Percentiles rank a stretch among this genome's conserved stretches.
Evolutionary conservation across 2,888 invertebrate species (phyloP).

Genomic region (Agrotis clavis): DNA sequence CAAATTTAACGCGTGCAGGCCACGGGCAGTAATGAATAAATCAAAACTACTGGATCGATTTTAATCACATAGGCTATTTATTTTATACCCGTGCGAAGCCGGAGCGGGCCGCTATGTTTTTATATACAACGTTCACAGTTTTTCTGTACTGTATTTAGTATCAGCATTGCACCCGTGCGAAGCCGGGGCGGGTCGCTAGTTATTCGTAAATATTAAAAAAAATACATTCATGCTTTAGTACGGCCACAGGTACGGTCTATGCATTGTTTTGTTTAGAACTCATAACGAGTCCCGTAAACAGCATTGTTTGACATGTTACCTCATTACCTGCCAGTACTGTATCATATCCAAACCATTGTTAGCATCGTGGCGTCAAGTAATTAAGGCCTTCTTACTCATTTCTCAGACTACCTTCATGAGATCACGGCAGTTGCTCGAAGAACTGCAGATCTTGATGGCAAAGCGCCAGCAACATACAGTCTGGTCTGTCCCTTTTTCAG

Average conservation of each 20-base stretch:
- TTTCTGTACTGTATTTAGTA: too few relatives aligned
- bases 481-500: constrained; percentile 53
- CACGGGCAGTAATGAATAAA: too few relatives aligned
- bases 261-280: constrained; percentile 24
- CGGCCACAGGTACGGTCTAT: not conserved
- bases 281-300: constrained; percentile 12
- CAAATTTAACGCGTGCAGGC: too few relatives aligned
- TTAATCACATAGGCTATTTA: too few relatives aligned
- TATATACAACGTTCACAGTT: too few relatives aligned
- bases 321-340: constrained; percentile 24
- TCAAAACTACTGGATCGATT: too few relatives aligned
- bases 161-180: too few relatives aligned
- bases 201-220: not conserved
- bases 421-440: constrained; percentile 55
- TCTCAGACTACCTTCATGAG: constrained; percentile 36
- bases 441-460: constrained; percentile 57
- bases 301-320: constrained; percentile 24
- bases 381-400: constrained; percentile 39
- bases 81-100: too few relatives aligned
- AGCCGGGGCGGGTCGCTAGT: too few relatives aligned
- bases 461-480: constrained; percentile 53
- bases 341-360: constrained; percentile 13
- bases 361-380: constrained; percentile 39
- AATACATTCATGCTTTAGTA: too few relatives aligned
- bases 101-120: too few relatives aligned